Evolutionary conservation across 2,113 vertebrate genomes (phyloP), one percentile per base, ranked within the genome.

Genomic region (Athene noctua): DNA sequence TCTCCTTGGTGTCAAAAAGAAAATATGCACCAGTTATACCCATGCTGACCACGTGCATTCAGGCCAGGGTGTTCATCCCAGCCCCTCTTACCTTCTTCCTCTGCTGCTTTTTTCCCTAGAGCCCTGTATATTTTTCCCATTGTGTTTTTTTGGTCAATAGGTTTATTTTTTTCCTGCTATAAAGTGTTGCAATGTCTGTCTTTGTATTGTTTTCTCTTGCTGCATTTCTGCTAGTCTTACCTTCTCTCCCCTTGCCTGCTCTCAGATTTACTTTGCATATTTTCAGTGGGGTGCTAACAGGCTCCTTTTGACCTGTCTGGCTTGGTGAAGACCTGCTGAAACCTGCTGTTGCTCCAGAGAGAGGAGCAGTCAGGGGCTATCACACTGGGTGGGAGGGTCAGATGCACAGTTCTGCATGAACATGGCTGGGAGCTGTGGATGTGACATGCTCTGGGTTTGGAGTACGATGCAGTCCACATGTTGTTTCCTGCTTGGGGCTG

Each of bases 271-370:
- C 34, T 94, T 80, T 42, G 63, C 55, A 20, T 93, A 32, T 93
- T 94, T 93, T 94, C 77, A 59, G 44, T 3, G 4, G 29, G 34
- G 17, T 92, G 66, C 80, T 91, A 51, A 65, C 52, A 91, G 91
- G 83, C 82, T 94, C 59, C 58, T 73, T 95, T 79, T 92, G 91
- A 75, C 62, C 74, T 66, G 78, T 73, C 65, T 95, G 73, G 51
- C 91, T 80, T 1, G 1, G 55, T 47, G 78, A 81, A 92, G 80
- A 91, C 78, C 81, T 96, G 96, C 78, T 80, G 84, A 91, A 87
- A 97, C 92, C 55, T 95, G 96, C 80, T 3, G 0, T 84, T 71
- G 52, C 86, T 89, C 30, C 68, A 49, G 49, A 8, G 14, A 88
- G 34, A 82, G 65, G 49, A 92, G 66, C 36, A 0, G 0, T 62